Conservation (phyloP, 1,140 invertebrate genomes). For the Probaryconus sp. region DNA sequence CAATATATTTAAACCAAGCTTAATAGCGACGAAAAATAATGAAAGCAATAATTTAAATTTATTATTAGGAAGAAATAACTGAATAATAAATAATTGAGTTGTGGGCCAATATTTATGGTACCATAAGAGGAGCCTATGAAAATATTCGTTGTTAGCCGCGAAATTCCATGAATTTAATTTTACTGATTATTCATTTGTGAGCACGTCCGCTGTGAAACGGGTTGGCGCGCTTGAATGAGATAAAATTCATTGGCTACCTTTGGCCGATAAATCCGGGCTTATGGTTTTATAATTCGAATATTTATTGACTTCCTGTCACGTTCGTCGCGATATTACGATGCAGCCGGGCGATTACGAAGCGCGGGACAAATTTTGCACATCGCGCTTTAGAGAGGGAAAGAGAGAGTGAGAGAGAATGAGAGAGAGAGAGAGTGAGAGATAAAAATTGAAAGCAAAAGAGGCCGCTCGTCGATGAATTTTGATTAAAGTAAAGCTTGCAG, state of each 20-base stretch:
- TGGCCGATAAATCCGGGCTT: conserved; percentile 48
- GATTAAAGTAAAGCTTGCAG: conserved; percentile 19
- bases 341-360: conserved; percentile 33
- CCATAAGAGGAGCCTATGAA: conserved; percentile 21
- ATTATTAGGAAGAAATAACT: conserved; percentile 18
- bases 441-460: too few species aligned
- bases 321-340: conserved; percentile 36
- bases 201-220: conserved; percentile 33
- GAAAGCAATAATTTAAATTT: conserved; percentile 16
- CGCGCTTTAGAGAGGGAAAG: too few species aligned
- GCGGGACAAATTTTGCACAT: conserved; percentile 23
- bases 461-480: conserved; percentile 24
- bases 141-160: conserved; percentile 29
- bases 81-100: conserved; percentile 11
- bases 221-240: conserved; percentile 28
- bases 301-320: conserved; percentile 56
- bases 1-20: too few species aligned
- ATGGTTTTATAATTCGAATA: conserved; percentile 53
- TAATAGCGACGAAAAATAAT: too few species aligned
- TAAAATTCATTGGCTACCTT: conserved; percentile 51
- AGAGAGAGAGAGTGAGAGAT: too few species aligned
- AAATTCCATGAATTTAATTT: conserved; percentile 56
- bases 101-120: conserved; percentile 15
- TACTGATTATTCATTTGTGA: conserved; percentile 53
- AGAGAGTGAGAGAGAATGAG: too few species aligned